A percentile compares a stretch with the other conserved stretches of the same genome.
phyloP scores from a whole-genome alignment of 2,113 vertebrate species.

The Melanotaenia duboulayi region DNA sequence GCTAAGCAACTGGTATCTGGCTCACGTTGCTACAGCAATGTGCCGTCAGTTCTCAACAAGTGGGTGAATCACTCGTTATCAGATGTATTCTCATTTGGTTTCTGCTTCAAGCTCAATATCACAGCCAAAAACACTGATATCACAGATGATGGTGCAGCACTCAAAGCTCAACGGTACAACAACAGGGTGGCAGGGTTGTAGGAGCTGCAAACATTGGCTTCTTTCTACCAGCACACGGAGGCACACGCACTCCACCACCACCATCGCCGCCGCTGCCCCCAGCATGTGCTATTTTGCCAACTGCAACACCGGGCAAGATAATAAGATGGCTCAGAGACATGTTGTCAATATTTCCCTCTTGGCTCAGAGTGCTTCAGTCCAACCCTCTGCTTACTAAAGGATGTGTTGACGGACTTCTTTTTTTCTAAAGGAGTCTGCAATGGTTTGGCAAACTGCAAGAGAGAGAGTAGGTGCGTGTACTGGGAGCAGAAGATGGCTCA shows the following conservation, averaged over 20 bases:
- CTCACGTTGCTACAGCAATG: conserved; percentile 43
- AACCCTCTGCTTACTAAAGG: conserved; percentile 76
- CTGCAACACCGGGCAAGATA: conserved; percentile 69
- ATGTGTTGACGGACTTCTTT: conserved; percentile 75
- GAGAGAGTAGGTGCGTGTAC: conserved; percentile 62
- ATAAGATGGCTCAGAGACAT: conserved; percentile 75
- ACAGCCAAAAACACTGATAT: conserved; percentile 51
- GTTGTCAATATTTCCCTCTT: conserved; percentile 83
- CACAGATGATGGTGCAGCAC: conserved; percentile 52
- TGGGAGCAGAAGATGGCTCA: conserved; percentile 45
- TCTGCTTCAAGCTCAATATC: conserved; percentile 38
- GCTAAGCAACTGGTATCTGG: conserved; percentile 35
- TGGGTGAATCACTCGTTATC: conserved; percentile 41
- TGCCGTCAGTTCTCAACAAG: conserved; percentile 8
- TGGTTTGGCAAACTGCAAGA: conserved; percentile 59
- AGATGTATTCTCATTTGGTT: conserved; percentile 45
- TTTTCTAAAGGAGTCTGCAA: conserved; percentile 47
- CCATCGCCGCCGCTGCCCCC: conserved; percentile 45
- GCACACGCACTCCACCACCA: conserved; percentile 18
- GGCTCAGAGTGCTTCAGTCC: conserved; percentile 67
- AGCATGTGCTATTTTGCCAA: conserved; percentile 72
- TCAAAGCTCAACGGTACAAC: conserved; percentile 53
- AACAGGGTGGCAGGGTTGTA: conserved; percentile 48
- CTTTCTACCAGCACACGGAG: conserved; percentile 29
- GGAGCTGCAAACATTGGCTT: conserved; percentile 59